Base-by-base conservation (phyloP, 2,797 vertebrate species). In the Gephyroberyx darwinii region DNA sequence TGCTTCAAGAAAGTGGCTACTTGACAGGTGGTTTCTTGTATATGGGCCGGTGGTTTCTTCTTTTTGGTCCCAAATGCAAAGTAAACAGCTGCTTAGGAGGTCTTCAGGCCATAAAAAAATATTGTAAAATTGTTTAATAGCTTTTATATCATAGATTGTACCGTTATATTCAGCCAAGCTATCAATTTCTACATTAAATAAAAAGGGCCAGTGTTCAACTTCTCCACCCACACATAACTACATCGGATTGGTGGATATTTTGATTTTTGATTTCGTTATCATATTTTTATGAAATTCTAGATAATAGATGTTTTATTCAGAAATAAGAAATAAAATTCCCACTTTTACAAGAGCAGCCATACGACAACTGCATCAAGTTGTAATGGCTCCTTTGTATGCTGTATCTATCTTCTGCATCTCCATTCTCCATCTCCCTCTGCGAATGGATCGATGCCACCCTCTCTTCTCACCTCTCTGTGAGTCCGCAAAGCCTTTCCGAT, bases 381-480 rank as follows among this genome's bases (percentile, higher is more conserved):
- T 56, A 71, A 20, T 20, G 10, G 14, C n/a, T 20, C 17, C 3
- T 8, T 5, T 9, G 4, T 51, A 16, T 30, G 52, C 20, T 55
- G 20, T 53, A 7, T 51, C 61, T 70, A 14, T 16, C 26, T 26
- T 19, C 26, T 19, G n/a, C n/a, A n/a, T n/a, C 17, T 57, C 35
- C 50, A 48, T 59, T 67, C 45, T 30, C 50, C 16, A 16, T 67
- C 41, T 83, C 33, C 69, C 65, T 66, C 54, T 51, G 48, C 17
- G 26, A 65, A 65, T 88, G 84, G 85, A 85, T 31, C 54, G 51
- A 59, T 74, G 81, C 80, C 75, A 82, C 37, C 60, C 66, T 77
- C 60, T 88, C 74, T 88, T 84, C 73, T 82, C 84, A 89, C 84
- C 84, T 87, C 80, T 76, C 58, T 62, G 68, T 82, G 79, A 79